These are phyloP conservation scores for Esox masquinongy DNA, from an alignment of 2,797 vertebrate genomes.

Conservation along the genomic window DNA sequence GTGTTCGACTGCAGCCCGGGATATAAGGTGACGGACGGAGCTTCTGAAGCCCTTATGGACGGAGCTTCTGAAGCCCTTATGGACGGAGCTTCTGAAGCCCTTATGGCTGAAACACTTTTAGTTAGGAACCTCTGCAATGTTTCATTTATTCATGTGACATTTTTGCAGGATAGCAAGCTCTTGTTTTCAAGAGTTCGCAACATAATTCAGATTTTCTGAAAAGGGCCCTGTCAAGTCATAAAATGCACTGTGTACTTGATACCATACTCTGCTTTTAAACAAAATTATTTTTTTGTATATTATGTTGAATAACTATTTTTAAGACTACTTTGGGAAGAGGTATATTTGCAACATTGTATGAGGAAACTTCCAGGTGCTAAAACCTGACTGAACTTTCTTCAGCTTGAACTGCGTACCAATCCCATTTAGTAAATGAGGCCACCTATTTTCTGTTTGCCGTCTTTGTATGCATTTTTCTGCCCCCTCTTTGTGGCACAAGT, in stretches of 20 bases:
- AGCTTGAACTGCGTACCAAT: neutral
- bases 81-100: neutral
- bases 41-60: neutral
- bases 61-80: no score
- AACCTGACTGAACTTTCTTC: neutral
- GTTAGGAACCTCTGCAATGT: no score
- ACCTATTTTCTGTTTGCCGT: constrained; percentile 1
- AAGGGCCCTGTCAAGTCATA: no score
- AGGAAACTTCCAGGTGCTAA: neutral
- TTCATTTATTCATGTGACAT: no score
- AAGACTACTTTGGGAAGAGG: no score
- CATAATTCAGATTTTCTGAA: no score
- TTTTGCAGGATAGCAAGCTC: no score
- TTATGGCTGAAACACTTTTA: no score
- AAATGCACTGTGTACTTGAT: neutral
- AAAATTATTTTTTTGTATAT: neutral
- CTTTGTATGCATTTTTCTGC: neutral
- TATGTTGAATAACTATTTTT: neutral
- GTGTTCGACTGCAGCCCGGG: constrained; percentile 60
- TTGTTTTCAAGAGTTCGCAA: no score
- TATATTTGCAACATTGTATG: neutral
- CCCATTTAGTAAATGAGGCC: constrained; percentile 3
- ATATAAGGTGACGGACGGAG: constrained; percentile 56
- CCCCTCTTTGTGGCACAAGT: no score
- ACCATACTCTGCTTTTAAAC: neutral